Conservation (phyloP, 2,888 invertebrate species). For the Eutolmus rufibarbis region DNA sequence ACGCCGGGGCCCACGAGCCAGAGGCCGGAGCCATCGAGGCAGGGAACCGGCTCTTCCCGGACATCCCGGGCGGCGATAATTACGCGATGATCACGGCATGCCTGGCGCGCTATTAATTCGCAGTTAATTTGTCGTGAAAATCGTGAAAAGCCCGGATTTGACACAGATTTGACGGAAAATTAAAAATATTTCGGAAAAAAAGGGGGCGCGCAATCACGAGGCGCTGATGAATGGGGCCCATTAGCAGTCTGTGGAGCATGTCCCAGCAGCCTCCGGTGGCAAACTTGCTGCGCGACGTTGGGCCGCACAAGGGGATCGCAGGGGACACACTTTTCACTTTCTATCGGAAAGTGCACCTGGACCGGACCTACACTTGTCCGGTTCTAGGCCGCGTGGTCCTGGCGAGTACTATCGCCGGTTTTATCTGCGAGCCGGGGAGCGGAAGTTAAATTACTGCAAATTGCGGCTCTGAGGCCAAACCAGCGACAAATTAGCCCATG, state of each 20-base stretch:
- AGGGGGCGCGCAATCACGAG: neutral
- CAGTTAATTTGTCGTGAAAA: conserved; percentile 46
- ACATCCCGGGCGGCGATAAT: conserved; percentile 31
- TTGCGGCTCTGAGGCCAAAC: neutral
- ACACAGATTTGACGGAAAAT: conserved; percentile 47
- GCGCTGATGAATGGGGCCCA: conserved; percentile 41
- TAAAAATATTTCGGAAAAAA: conserved; percentile 37
- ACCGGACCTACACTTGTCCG: neutral
- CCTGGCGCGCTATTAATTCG: conserved; percentile 35
- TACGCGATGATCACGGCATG: neutral
- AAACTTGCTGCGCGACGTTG: neutral
- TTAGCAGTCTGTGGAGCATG: conserved; percentile 41
- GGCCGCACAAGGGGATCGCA: neutral
- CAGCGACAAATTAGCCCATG: conserved; percentile 30
- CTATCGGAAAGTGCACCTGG: neutral
- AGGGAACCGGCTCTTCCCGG: conserved; percentile 1
- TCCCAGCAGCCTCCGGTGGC: conserved; percentile 25
- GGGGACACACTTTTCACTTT: conserved; percentile 36
- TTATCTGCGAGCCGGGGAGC: neutral
- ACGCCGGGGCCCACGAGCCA: neutral
- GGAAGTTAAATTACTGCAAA: conserved; percentile 35
- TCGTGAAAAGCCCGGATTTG: conserved; percentile 46
- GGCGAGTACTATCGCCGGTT: conserved; percentile 3
- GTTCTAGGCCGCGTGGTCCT: neutral
- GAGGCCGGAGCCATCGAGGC: neutral